Base-by-base conservation (phyloP, 2,113 vertebrate species). In the Lucifuga dentata region DNA sequence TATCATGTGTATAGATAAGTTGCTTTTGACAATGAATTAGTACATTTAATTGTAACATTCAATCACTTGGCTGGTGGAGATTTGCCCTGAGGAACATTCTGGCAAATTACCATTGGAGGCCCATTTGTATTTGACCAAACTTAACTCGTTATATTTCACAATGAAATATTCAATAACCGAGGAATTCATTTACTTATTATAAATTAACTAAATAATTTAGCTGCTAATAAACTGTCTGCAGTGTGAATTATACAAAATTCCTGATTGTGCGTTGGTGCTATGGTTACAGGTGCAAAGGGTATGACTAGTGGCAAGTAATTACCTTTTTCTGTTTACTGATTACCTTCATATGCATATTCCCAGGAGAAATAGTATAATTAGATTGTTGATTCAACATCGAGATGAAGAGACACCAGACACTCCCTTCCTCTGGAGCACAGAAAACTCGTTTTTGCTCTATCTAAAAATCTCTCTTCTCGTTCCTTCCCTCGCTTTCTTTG, bases 281-380 rank as follows among this genome's bases (percentile, higher is more conserved):
- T 75, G 79, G 83, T 87, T 85, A 83, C 75, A 89, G 84, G 89
- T 90, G 87, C 76, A 87, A 81, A 83, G 74, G 66, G 60, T 68
- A 56, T 67, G 82, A 90, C 83, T 89, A 84, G 29, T 87, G 82
- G 79, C 78, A 82, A 83, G 91, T 90, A 91, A 91, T 90, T 86
- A 89, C 88, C 75, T 86, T 74, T 79, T 89, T 88, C 83, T 92
- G 90, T 92, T 89, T 90, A 90, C 88, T 82, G 85, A 92, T 91
- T 88, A 84, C 57, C 70, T 78, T 91, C 82, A 84, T 90, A 78
- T 90, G 81, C 88, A 86, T 81, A 81, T 84, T 84, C 86, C 87
- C 76, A 1, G 60, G 77, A 85, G 89, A 78, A 83, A 85, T 41
- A 40, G 69, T 84, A 80, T 90, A 88, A 90, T 90, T 90, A 91